phyloP scores from a whole-genome alignment of 2,113 vertebrate species.

The Brachypodius melanocephalos region DNA sequence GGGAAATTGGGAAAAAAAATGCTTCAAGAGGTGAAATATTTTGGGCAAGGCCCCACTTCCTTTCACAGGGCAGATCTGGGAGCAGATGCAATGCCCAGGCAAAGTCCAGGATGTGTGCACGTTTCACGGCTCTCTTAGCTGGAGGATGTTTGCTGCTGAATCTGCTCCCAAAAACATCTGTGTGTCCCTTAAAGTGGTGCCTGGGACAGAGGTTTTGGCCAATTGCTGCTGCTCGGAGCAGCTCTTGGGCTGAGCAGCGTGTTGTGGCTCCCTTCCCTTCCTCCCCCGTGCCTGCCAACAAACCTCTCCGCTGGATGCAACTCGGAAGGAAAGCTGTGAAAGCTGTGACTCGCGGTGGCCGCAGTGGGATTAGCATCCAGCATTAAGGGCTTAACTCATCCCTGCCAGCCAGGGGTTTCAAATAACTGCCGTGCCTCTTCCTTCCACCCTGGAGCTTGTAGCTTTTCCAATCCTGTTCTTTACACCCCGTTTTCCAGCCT shows the following conservation, averaged over 20 bases:
- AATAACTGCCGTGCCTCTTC: not conserved
- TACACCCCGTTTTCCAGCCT: accelerated
- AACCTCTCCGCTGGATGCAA: not conserved
- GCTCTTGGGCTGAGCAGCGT: not conserved
- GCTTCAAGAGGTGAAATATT: not conserved
- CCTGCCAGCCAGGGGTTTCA: not conserved
- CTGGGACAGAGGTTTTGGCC: not conserved
- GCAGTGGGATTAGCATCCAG: not conserved
- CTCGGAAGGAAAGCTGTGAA: not conserved
- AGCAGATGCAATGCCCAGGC: not conserved
- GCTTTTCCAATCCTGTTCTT: not conserved
- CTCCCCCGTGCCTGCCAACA: not conserved
- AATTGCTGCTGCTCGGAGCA: not conserved
- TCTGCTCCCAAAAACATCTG: not conserved
- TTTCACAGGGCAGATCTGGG: not conserved
- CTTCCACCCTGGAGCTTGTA: not conserved
- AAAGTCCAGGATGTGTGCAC: not conserved
- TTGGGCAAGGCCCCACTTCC: not conserved
- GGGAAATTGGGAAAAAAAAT: not conserved
- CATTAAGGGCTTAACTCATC: not conserved
- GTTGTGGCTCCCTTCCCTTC: not conserved
- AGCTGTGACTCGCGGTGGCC: not conserved
- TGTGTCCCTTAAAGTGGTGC: not conserved
- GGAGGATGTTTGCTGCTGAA: not conserved
- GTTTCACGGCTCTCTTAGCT: not conserved